These are phyloP conservation scores for Bubalus kerabau DNA, from an alignment of 2,113 vertebrate genomes.

Conservation along the genomic window DNA sequence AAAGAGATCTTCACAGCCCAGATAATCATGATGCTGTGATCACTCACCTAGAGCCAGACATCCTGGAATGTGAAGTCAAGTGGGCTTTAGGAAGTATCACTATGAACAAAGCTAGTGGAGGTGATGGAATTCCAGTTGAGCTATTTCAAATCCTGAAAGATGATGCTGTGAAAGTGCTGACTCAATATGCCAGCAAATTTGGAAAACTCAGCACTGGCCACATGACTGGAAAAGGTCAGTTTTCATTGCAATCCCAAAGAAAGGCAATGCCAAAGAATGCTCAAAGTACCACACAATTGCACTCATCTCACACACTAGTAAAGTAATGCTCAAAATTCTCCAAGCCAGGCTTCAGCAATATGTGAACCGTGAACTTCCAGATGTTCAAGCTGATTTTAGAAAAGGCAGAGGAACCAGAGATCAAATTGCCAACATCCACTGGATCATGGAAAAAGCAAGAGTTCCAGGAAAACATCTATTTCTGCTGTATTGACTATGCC, in stretches of 20 bases:
- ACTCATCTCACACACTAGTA: background rate
- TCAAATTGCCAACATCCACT: background rate
- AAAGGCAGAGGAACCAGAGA: background rate
- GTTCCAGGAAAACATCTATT: background rate
- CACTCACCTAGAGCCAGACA: background rate
- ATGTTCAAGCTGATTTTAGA: background rate
- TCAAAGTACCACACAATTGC: background rate
- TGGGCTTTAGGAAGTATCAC: background rate
- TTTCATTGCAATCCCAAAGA: background rate
- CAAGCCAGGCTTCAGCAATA: background rate
- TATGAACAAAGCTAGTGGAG: background rate
- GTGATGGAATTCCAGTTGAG: background rate
- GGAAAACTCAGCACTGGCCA: background rate
- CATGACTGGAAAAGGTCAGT: background rate
- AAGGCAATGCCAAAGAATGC: background rate
- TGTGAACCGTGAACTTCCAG: fast-evolving
- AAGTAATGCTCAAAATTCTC: background rate
- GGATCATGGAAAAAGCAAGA: background rate
- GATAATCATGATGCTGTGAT: background rate
- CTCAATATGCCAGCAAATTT: background rate
- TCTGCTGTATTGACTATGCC: background rate
- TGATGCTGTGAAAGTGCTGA: background rate
- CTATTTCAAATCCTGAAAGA: background rate
- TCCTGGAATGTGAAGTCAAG: background rate
- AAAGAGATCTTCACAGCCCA: fast-evolving